Percentiles rank a stretch among this genome's conserved stretches.
These are phyloP conservation scores for Atrichornis clamosus DNA, from an alignment of 2,113 vertebrate species.

Conservation along the genomic window DNA sequence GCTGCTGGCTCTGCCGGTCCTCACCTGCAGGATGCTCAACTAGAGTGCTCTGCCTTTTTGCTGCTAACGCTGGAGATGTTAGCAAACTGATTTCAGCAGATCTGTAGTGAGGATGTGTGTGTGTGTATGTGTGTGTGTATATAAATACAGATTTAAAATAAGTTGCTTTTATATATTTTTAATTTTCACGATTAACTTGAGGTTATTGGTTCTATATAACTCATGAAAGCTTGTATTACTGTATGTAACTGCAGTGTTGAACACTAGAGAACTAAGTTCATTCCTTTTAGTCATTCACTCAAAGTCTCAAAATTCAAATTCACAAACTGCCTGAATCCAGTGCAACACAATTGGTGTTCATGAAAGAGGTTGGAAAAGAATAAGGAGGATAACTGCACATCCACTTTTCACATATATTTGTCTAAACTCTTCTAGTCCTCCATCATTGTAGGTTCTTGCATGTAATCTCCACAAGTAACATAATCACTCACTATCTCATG, in stretches of 20 bases:
- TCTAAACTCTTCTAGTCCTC: not conserved
- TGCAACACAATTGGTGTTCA: not conserved
- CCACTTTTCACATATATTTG: not conserved
- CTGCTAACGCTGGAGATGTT: not conserved
- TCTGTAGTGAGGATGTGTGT: not conserved
- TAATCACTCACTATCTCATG: not conserved
- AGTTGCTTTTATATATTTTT: not conserved
- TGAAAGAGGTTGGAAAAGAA: not conserved
- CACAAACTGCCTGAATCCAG: not conserved
- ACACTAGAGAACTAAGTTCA: not conserved
- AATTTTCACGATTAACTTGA: not conserved
- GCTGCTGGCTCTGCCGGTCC: not conserved
- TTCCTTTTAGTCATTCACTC: not conserved
- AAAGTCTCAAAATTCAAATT: not conserved
- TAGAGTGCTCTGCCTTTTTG: not conserved
- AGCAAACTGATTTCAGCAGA: not conserved
- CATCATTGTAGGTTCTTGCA: not conserved
- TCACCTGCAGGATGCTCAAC: not conserved
- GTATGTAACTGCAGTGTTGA: not conserved
- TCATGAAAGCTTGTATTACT: not conserved
- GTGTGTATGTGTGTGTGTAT: rapidly evolving
- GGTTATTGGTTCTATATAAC: not conserved
- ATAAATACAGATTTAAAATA: not conserved
- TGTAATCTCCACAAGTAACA: not conserved
- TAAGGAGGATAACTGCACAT: not conserved